Evolutionary conservation across 1,140 invertebrate genomes (phyloP).

Genomic region (Heliconius melpomene): DNA sequence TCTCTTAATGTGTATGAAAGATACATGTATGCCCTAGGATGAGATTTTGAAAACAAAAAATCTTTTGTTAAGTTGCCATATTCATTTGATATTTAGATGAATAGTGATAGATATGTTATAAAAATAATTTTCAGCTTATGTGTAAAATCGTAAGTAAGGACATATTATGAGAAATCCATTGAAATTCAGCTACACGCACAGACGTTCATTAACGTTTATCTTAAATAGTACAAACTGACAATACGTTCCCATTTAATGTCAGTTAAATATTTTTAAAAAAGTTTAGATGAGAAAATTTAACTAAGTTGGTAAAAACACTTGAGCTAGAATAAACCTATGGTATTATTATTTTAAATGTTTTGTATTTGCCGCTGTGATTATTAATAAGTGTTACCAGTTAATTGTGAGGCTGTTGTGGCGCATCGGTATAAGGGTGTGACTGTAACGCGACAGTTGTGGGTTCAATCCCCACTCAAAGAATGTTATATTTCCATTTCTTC

Average conservation of each 20-base stretch:
- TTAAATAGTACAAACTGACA: no score
- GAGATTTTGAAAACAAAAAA: no score
- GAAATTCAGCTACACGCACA: background rate
- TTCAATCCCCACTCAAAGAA: no score
- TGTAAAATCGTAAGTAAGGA: background rate
- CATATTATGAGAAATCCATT: no score
- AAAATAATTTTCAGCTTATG: background rate
- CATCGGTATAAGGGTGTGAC: no score
- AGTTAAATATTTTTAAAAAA: background rate
- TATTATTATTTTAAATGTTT: background rate
- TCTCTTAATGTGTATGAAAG: no score
- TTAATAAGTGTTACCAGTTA: conserved; percentile 1
- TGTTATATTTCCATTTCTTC: no score
- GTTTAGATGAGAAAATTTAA: background rate
- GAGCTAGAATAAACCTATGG: background rate
- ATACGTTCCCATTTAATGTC: no score
- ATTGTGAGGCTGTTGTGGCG: background rate
- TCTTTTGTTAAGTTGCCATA: background rate
- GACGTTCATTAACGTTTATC: background rate
- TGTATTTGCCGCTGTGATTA: background rate
- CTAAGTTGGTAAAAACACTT: background rate
- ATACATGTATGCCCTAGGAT: no score
- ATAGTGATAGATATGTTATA: background rate
- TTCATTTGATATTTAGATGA: background rate
- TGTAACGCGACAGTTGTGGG: no score